Evolutionary conservation across 23 tunicate species (phyloP).

Genomic region (Phallusia fumigata): DNA sequence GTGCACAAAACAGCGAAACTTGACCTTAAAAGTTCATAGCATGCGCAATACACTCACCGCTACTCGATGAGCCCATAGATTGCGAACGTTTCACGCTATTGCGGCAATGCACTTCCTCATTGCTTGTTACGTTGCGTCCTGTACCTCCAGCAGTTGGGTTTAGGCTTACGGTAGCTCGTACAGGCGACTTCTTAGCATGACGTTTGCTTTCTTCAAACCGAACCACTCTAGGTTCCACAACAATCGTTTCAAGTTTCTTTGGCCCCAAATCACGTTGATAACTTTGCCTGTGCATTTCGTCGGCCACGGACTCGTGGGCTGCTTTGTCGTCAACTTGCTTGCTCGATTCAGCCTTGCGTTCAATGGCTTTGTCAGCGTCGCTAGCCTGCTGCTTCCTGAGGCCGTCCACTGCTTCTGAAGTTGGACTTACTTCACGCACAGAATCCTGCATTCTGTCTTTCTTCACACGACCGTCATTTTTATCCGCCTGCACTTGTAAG

Average conservation of each 20-base stretch:
- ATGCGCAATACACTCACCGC: neutral
- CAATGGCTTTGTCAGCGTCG: neutral
- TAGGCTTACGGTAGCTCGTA: neutral
- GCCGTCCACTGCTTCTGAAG: neutral
- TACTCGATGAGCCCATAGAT: neutral
- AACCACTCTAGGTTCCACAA: conserved; percentile 11
- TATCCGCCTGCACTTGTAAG: neutral
- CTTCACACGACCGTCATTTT: neutral
- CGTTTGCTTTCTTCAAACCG: neutral
- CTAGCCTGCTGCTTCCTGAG: too few species aligned
- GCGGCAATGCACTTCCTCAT: neutral
- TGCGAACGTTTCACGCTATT: neutral
- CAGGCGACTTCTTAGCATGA: neutral
- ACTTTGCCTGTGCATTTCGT: neutral
- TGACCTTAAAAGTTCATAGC: too few species aligned
- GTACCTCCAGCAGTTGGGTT: neutral
- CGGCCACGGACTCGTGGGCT: neutral
- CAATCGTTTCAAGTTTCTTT: conserved; percentile 5
- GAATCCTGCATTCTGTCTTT: neutral
- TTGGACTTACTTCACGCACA: neutral
- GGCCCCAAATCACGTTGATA: too few species aligned
- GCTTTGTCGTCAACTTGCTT: neutral
- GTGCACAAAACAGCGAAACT: too few species aligned
- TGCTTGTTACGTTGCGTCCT: neutral
- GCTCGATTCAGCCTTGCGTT: neutral